phyloP scores from a whole-genome alignment of 2,797 vertebrate species.

The Hyperoplus lanceolatus region DNA sequence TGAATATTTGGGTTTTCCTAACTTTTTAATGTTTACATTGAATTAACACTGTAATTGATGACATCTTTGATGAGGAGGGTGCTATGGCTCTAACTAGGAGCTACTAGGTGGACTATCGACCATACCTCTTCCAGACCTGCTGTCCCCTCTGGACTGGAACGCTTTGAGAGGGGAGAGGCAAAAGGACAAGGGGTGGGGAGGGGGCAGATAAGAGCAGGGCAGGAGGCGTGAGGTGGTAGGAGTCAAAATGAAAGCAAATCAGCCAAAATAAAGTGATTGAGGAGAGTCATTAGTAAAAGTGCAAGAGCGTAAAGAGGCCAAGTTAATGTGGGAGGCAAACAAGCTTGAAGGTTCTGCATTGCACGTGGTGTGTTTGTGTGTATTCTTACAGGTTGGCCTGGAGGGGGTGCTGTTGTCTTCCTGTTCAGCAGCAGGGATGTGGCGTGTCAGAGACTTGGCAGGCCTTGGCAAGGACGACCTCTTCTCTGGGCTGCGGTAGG shows the following conservation, averaged over 20 bases:
- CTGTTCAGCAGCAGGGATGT: conserved; percentile 90
- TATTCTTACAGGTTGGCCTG: conserved; percentile 90
- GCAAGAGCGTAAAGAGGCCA: not conserved
- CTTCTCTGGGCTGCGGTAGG: conserved; percentile 93
- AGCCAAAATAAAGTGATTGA: conserved; percentile 3
- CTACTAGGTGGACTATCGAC: conserved; percentile 78
- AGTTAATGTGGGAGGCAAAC: not conserved
- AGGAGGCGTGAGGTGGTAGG: conserved; percentile 12
- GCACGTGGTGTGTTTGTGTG: not conserved
- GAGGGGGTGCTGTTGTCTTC: conserved; percentile 89
- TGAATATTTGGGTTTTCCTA: too few species aligned
- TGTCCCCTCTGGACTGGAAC: conserved; percentile 79
- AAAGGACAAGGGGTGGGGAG: conserved; percentile 18
- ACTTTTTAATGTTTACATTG: too few species aligned
- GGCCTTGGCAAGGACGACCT: conserved; percentile 94
- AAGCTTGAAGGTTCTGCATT: not conserved
- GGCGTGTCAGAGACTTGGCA: conserved; percentile 92
- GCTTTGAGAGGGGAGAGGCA: conserved; percentile 61
- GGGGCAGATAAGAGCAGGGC: conserved; percentile 20
- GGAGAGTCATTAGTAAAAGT: conserved; percentile 1
- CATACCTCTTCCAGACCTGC: conserved; percentile 80
- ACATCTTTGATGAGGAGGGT: conserved; percentile 13
- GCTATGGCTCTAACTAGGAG: conserved; percentile 41
- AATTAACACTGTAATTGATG: too few species aligned
- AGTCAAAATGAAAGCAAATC: conserved; percentile 7